phyloP scores from a whole-genome alignment of 2,888 invertebrate genomes.

The Rhopalosiphum nymphaeae region DNA sequence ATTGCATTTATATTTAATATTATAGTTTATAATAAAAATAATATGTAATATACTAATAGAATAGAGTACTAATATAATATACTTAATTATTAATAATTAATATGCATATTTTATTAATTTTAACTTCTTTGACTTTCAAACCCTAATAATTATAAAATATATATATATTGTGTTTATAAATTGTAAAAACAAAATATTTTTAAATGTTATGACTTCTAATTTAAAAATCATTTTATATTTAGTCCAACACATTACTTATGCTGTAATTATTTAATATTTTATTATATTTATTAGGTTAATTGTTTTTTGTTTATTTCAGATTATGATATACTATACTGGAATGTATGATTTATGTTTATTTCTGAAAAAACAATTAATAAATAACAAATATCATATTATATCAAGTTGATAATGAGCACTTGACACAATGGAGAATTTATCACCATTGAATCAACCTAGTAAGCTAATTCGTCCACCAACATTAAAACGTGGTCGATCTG shows the following conservation, averaged over 20 bases:
- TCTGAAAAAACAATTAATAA: not conserved
- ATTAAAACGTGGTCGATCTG: slow-evolving; percentile 31
- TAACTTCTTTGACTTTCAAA: not conserved
- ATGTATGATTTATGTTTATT: not conserved
- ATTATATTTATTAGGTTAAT: not conserved
- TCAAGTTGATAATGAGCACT: slow-evolving; percentile 50
- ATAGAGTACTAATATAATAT: not conserved
- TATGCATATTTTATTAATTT: not conserved
- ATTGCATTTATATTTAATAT: not conserved
- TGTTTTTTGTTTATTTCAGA: slow-evolving; percentile 38
- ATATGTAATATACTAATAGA: not conserved
- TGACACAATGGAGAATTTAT: slow-evolving; percentile 45
- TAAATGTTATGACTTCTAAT: not conserved
- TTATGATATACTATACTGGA: slow-evolving; percentile 16
- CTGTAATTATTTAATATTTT: too few relatives aligned
- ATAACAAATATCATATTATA: not conserved
- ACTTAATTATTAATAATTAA: not conserved
- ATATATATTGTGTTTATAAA: not conserved
- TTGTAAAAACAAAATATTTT: not conserved
- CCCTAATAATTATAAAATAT: not conserved
- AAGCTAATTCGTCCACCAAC: slow-evolving; percentile 41
- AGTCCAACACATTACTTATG: not conserved
- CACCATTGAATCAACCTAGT: slow-evolving; percentile 32
- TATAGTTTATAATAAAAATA: not conserved
- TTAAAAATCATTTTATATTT: not conserved